Evolutionary conservation across 2,113 vertebrate genomes (phyloP), one percentile per base, ranked within the genome.

Genomic region (Hydrochoerus hydrochaeris): DNA sequence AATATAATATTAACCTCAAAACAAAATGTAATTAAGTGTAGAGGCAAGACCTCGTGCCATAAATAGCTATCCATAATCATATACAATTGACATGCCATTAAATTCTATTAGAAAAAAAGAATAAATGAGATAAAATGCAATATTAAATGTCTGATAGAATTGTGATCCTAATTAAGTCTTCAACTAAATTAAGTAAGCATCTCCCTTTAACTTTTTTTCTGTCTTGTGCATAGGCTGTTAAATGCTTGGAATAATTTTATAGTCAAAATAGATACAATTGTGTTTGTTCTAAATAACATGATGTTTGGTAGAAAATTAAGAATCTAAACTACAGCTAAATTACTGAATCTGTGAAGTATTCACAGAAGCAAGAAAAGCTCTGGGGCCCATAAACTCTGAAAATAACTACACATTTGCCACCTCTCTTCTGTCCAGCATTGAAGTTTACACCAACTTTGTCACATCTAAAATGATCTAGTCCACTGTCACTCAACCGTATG

Each of bases 21-120:
- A 32, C 10, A 98, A 96, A 98, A 35, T 93, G 75, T 96, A 98
- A 98, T 98, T 97, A 98, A 98, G 8, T 71, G 3, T 89, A 96
- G 77, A 98, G 16, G 67, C 54, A 98, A 98, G 96, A 96, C 62
- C 58, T 73, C 91, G 69, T 96, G 98, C 90, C 69, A 93, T 96
- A 98, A 98, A 97, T 98, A 98, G 90, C 85, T 96, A 60, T 95
- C 75, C 83, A 57, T 96, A 98, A 98, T 98, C 63, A 94, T 93
- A 97, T 73, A 95, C 92, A 97, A 98, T 98, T 97, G 96, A 12
- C 75, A 95, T 97, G 52, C 57, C 95, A 96, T 98, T 97, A 97
- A 98, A 98, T 92, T 85, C 69, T 97, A 97, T 98, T 97, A 97
- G 83, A 92, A 94, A 97, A 97, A 98, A 91, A 91, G 88, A 97